Conservation (phyloP, 2,888 invertebrate genomes). For the Cataglyphis rosenhaueri region DNA sequence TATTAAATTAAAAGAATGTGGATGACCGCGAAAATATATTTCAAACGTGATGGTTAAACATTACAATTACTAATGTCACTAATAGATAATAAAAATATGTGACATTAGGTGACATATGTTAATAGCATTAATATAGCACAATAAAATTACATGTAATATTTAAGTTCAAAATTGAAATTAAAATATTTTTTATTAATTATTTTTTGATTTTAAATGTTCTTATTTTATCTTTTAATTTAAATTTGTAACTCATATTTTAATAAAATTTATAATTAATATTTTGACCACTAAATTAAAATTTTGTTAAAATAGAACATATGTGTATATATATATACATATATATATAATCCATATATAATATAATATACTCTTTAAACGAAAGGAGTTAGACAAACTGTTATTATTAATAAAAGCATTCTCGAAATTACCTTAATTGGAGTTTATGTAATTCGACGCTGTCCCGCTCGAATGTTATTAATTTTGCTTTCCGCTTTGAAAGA, state of each 20-base stretch:
- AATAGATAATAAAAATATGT: background rate
- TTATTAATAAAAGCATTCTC: background rate
- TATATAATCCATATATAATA: background rate
- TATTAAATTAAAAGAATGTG: background rate
- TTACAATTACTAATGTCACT: background rate
- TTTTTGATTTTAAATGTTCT: background rate
- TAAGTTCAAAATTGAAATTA: no score
- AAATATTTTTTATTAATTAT: background rate
- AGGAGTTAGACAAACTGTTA: background rate
- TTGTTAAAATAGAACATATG: background rate
- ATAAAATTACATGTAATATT: background rate
- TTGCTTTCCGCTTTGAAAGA: background rate
- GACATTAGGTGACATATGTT: background rate
- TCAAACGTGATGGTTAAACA: background rate
- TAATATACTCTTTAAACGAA: background rate
- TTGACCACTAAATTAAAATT: background rate
- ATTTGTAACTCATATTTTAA: background rate
- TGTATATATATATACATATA: background rate
- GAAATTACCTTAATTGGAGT: background rate
- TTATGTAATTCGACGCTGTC: background rate
- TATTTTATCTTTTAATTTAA: background rate
- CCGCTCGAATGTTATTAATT: background rate
- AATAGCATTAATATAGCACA: background rate
- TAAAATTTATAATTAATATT: background rate
- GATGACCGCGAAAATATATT: background rate